Conservation (phyloP, 2,888 invertebrate species). For the Panopea generosa region DNA sequence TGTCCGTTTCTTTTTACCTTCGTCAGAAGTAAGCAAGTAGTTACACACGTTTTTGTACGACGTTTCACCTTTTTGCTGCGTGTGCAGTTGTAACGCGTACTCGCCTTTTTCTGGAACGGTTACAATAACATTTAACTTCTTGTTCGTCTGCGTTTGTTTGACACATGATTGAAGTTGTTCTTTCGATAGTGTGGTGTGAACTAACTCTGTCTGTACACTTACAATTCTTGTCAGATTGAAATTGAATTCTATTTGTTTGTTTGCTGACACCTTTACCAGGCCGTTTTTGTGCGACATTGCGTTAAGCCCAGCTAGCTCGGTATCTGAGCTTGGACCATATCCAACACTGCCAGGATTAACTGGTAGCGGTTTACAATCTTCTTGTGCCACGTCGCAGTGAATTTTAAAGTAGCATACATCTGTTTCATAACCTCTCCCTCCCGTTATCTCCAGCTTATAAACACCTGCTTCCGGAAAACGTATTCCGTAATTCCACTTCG, state of each 20-base stretch:
- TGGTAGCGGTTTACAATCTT: constrained; percentile 59
- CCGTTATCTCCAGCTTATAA: constrained; percentile 59
- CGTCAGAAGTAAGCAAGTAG: constrained; percentile 53
- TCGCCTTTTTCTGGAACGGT: constrained; percentile 47
- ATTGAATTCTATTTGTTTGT: constrained; percentile 42
- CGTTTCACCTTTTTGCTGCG: constrained; percentile 35
- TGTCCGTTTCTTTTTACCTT: constrained; percentile 30
- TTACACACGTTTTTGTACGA: constrained; percentile 54
- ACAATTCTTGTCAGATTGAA: constrained; percentile 53
- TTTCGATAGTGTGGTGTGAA: constrained; percentile 49
- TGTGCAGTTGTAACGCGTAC: constrained; percentile 42
- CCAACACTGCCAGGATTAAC: constrained; percentile 61
- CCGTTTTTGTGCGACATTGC: constrained; percentile 55
- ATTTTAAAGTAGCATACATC: constrained; percentile 63
- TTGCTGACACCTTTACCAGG: constrained; percentile 41
- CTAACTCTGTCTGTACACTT: constrained; percentile 45
- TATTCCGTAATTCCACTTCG: constrained; percentile 52
- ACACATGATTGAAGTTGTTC: constrained; percentile 43
- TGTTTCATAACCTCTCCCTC: constrained; percentile 36
- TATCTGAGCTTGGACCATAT: constrained; percentile 61
- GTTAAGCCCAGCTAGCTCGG: constrained; percentile 51
- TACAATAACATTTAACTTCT: constrained; percentile 41
- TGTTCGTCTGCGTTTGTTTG: constrained; percentile 22
- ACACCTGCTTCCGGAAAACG: constrained; percentile 64
- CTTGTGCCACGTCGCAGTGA: constrained; percentile 49